Conservation (phyloP, 2,888 invertebrate species). For the Yponomeuta cagnagella region DNA sequence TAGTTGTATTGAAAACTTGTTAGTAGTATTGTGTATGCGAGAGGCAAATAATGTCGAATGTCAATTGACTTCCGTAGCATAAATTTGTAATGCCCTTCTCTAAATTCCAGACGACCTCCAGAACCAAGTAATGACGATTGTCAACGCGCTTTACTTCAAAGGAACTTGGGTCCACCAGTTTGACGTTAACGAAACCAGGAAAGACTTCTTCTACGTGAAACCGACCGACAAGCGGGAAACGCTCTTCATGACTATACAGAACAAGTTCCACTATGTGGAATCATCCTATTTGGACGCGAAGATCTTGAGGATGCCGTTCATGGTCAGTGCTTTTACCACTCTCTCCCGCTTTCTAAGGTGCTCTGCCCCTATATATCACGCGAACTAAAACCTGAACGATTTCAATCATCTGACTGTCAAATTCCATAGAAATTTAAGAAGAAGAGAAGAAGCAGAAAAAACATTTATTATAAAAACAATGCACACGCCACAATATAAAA, state of each 20-base stretch:
- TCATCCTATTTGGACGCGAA: conserved; percentile 80
- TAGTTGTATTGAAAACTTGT: too few relatives aligned
- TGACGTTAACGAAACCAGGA: conserved; percentile 74
- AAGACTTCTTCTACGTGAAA: conserved; percentile 77
- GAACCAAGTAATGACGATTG: conserved; percentile 79
- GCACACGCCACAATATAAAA: too few relatives aligned
- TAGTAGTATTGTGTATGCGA: too few relatives aligned
- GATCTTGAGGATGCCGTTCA: conserved; percentile 83
- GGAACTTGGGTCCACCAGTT: conserved; percentile 86
- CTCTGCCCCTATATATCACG: too few relatives aligned
- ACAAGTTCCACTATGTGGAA: conserved; percentile 79
- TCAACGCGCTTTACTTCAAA: conserved; percentile 88
- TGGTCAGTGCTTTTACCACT: conserved; percentile 54
- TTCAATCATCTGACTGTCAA: too few relatives aligned
- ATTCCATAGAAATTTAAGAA: too few relatives aligned
- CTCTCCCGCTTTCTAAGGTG: too few relatives aligned
- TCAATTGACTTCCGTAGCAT: too few relatives aligned
- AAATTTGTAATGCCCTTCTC: neutral
- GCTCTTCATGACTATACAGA: conserved; percentile 82
- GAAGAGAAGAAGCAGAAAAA: too few relatives aligned
- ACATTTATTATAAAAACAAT: too few relatives aligned
- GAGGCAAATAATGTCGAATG: too few relatives aligned
- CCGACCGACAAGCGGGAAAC: conserved; percentile 60
- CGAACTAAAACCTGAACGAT: too few relatives aligned
- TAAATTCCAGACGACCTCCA: conserved; percentile 70